Evolutionary conservation across 2,113 vertebrate genomes (phyloP).

Genomic region (Oncorhynchus keta): DNA sequence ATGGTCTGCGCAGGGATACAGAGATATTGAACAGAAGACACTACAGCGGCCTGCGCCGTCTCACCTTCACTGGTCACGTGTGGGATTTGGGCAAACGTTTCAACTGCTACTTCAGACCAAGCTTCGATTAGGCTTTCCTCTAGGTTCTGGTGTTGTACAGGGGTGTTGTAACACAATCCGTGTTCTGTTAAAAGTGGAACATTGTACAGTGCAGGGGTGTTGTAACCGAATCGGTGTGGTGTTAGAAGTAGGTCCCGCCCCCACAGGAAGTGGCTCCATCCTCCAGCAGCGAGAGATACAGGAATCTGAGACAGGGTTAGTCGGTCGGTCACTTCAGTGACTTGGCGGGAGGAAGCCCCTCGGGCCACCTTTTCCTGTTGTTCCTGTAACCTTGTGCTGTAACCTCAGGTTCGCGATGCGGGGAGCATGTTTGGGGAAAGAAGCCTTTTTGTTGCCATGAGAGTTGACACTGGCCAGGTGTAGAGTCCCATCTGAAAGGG

Average conservation of each 20-base stretch:
- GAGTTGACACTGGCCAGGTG: background rate
- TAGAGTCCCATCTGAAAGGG: slow-evolving; percentile 8
- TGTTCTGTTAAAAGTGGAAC: too few relatives aligned
- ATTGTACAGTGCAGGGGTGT: too few relatives aligned
- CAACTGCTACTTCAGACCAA: background rate
- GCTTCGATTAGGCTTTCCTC: background rate
- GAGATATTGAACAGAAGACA: background rate
- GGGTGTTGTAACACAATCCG: background rate
- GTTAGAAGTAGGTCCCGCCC: slow-evolving; percentile 48
- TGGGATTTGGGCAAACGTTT: background rate
- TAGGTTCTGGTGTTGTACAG: background rate
- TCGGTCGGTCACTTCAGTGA: slow-evolving; percentile 25
- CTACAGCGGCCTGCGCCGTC: background rate
- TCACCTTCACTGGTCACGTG: background rate
- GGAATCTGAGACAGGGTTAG: slow-evolving; percentile 21
- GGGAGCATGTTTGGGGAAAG: slow-evolving; percentile 12
- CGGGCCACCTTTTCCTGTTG: slow-evolving; percentile 60
- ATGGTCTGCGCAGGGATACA: background rate
- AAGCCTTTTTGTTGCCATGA: slow-evolving; percentile 16
- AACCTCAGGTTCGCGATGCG: slow-evolving; percentile 5
- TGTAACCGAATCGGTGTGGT: background rate
- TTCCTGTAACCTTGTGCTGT: slow-evolving; percentile 7
- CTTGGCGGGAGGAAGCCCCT: slow-evolving; percentile 26
- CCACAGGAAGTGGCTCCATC: slow-evolving; percentile 54
- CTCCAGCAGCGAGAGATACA: slow-evolving; percentile 28